These are phyloP conservation scores for Bufo gargarizans DNA, from an alignment of 2,113 vertebrate genomes.

Conservation along the genomic window DNA sequence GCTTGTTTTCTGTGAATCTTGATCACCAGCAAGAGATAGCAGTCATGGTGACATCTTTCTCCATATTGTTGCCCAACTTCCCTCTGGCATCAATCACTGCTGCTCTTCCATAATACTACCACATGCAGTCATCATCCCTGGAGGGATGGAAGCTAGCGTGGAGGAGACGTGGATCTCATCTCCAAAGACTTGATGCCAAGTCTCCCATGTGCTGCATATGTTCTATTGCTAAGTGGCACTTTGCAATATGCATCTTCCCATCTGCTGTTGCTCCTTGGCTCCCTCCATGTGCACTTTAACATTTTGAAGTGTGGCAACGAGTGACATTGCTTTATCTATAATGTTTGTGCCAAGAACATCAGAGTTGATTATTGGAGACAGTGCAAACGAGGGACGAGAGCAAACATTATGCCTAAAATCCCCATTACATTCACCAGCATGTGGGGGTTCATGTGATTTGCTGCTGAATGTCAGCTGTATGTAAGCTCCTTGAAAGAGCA, in stretches of 20 bases:
- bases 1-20: neutral
- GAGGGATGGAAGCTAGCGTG: neutral
- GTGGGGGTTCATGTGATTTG: constrained; percentile 55
- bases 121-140: neutral
- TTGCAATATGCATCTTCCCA: constrained; percentile 68
- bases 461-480: constrained; percentile 42
- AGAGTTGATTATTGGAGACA: constrained; percentile 67
- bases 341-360: constrained; percentile 68
- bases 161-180: neutral
- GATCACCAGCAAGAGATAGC: neutral
- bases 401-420: constrained; percentile 59
- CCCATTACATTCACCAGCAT: constrained; percentile 58
- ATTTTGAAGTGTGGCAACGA: constrained; percentile 66
- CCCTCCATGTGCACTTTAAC: constrained; percentile 64
- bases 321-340: constrained; percentile 60
- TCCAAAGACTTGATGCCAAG: constrained; percentile 61
- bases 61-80: neutral
- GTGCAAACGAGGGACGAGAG: constrained; percentile 33
- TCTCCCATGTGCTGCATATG: constrained; percentile 68
- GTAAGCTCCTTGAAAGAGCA: constrained; percentile 60
- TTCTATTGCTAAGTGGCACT: constrained; percentile 69
- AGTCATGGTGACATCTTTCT: neutral
- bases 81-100: constrained; percentile 1
- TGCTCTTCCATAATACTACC: neutral
- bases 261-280: constrained; percentile 69